A percentile compares a stretch with the other conserved stretches of the same genome.
Conservation (phyloP, 2,888 invertebrate species). For the Macropis europaea region DNA sequence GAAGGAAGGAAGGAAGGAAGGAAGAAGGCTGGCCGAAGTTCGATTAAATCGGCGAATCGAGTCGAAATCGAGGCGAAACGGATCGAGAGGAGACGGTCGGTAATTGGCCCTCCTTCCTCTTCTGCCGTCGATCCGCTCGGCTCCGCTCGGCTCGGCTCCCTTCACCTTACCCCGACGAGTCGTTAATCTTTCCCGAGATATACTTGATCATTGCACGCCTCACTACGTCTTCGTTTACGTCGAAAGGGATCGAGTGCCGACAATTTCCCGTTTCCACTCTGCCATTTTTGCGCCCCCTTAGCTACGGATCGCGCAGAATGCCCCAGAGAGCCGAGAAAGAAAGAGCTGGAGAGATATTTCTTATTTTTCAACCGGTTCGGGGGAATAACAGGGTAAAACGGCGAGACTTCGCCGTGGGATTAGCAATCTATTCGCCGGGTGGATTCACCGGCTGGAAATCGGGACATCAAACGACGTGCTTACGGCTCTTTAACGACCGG, state of each 20-base stretch:
- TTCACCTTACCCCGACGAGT: constrained; percentile 50
- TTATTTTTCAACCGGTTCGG: neutral
- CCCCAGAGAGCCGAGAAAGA: constrained; percentile 7
- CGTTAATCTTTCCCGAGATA: constrained; percentile 64
- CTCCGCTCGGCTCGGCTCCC: constrained; percentile 39
- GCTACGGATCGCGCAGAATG: constrained; percentile 37
- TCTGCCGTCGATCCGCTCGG: constrained; percentile 48
- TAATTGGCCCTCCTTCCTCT: constrained; percentile 61
- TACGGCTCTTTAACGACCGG: constrained; percentile 22
- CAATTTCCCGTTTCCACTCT: constrained; percentile 60
- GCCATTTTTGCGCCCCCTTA: constrained; percentile 53
- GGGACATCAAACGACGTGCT: constrained; percentile 27
- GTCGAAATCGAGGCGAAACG: constrained; percentile 61
- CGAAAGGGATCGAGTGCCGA: constrained; percentile 60
- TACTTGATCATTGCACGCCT: constrained; percentile 67
- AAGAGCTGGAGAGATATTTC: neutral
- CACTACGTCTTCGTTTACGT: constrained; percentile 66
- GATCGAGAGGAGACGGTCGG: constrained; percentile 54
- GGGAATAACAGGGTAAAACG: neutral
- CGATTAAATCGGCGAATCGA: constrained; percentile 64
- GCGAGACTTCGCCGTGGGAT: neutral
- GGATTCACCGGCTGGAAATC: constrained; percentile 20
- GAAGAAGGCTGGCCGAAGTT: constrained; percentile 36
- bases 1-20: neutral
- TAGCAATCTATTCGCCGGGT: constrained; percentile 19